Evolutionary conservation across 2,888 invertebrate genomes (phyloP).

Genomic region (Pollenia amentaria): DNA sequence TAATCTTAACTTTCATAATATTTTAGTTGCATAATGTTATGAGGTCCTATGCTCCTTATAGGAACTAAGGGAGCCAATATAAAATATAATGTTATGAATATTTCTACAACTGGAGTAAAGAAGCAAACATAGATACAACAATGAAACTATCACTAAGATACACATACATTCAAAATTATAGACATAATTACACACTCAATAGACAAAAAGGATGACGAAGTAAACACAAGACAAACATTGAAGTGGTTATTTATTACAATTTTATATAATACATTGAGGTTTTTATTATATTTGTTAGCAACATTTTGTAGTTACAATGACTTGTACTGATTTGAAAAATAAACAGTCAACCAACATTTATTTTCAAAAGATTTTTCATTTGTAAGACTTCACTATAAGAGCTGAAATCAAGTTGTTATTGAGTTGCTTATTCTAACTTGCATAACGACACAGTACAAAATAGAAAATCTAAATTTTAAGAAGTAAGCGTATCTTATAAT

Average conservation of each 20-base stretch:
- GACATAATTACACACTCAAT: not conserved
- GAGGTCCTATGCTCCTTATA: no score
- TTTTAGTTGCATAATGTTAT: constrained; percentile 52
- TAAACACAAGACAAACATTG: not conserved
- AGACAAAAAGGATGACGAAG: constrained; percentile 9
- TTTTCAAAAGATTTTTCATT: not conserved
- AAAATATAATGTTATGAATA: constrained; percentile 56
- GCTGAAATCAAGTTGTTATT: no score
- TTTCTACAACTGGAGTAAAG: constrained; percentile 1
- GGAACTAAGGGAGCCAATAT: no score
- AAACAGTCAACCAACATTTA: constrained; percentile 6
- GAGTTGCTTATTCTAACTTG: no score
- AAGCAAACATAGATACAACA: not conserved
- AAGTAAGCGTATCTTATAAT: no score
- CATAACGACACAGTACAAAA: no score
- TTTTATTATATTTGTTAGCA: not conserved
- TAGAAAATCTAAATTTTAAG: no score
- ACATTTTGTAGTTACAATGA: constrained; percentile 18
- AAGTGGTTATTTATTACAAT: not conserved
- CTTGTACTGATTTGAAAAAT: constrained; percentile 13
- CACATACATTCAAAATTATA: not conserved
- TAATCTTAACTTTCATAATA: constrained; percentile 46
- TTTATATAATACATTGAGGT: not conserved
- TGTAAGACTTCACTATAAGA: no score
- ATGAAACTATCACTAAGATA: not conserved